These are phyloP conservation scores for Physocephala rufipes DNA, from an alignment of 2,888 invertebrate genomes.

Conservation along the genomic window DNA sequence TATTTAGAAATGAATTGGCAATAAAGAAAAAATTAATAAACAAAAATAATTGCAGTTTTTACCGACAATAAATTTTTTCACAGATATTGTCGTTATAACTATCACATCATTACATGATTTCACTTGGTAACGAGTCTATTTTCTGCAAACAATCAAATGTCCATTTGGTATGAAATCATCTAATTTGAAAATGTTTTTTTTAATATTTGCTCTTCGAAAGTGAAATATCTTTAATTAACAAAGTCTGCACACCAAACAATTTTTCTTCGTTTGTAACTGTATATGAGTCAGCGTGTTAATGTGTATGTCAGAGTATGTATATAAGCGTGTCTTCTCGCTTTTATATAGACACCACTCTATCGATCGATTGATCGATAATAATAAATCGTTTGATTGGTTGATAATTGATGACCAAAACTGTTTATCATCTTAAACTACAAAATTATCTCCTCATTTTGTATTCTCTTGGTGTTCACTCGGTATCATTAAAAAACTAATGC, in stretches of 20 bases:
- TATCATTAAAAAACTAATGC: slow-evolving; percentile 23
- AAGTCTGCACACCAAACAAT: slow-evolving; percentile 12
- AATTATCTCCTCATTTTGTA: too few relatives aligned
- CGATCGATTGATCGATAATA: background rate
- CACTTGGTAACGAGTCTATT: background rate
- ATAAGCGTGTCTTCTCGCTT: background rate
- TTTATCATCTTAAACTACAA: slow-evolving; percentile 18
- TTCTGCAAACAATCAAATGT: background rate
- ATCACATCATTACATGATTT: background rate
- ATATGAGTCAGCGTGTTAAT: too few relatives aligned
- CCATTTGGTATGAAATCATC: background rate
- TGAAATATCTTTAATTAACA: slow-evolving; percentile 23
- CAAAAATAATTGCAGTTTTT: background rate
- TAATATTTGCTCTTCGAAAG: background rate
- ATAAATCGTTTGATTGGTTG: background rate
- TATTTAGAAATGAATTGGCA: background rate
- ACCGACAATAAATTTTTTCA: background rate
- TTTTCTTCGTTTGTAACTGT: slow-evolving; percentile 16
- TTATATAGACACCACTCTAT: background rate
- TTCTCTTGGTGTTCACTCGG: background rate
- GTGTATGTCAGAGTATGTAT: background rate
- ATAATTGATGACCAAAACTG: slow-evolving; percentile 19
- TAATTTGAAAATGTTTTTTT: background rate
- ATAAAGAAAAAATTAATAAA: background rate
- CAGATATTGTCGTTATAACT: background rate